phyloP scores from a whole-genome alignment of 1,140 invertebrate genomes.

The Lordiphosa mommai region DNA sequence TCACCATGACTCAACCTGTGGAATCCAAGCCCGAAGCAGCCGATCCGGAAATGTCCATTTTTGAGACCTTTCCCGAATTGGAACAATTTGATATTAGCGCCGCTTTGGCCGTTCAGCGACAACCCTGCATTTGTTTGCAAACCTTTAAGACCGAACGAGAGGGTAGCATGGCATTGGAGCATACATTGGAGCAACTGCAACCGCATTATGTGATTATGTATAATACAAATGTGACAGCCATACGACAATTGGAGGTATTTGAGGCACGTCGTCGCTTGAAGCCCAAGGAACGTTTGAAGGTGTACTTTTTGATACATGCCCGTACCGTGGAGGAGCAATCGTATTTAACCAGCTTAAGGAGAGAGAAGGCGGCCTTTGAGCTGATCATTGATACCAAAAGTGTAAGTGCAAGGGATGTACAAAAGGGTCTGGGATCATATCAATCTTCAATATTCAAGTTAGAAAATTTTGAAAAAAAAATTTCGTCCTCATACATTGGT shows the following conservation, averaged over 20 bases:
- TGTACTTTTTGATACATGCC: slow-evolving; percentile 94
- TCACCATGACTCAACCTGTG: slow-evolving; percentile 84
- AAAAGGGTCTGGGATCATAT: no score
- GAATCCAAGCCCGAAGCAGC: slow-evolving; percentile 23
- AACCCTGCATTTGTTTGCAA: slow-evolving; percentile 86
- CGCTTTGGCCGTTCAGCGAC: slow-evolving; percentile 78
- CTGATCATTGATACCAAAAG: slow-evolving; percentile 94
- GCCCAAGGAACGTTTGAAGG: slow-evolving; percentile 83
- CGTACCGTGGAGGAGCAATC: slow-evolving; percentile 97
- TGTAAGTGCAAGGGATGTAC: no score
- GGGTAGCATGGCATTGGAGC: slow-evolving; percentile 85
- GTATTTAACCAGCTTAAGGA: slow-evolving; percentile 92
- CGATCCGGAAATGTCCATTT: slow-evolving; percentile 80
- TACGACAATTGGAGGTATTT: slow-evolving; percentile 92
- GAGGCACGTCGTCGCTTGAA: slow-evolving; percentile 87
- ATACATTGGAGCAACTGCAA: slow-evolving; percentile 84
- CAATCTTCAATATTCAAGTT: no score
- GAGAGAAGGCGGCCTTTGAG: slow-evolving; percentile 97
- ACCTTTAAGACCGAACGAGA: slow-evolving; percentile 86
- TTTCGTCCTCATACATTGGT: no score
- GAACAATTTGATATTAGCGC: slow-evolving; percentile 85
- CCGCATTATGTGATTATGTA: slow-evolving; percentile 95
- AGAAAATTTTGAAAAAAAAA: neutral
- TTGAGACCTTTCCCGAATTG: slow-evolving; percentile 86
- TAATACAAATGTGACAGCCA: slow-evolving; percentile 91